Conservation (phyloP, 2,888 invertebrate genomes). For the Helicoverpa assulta region DNA sequence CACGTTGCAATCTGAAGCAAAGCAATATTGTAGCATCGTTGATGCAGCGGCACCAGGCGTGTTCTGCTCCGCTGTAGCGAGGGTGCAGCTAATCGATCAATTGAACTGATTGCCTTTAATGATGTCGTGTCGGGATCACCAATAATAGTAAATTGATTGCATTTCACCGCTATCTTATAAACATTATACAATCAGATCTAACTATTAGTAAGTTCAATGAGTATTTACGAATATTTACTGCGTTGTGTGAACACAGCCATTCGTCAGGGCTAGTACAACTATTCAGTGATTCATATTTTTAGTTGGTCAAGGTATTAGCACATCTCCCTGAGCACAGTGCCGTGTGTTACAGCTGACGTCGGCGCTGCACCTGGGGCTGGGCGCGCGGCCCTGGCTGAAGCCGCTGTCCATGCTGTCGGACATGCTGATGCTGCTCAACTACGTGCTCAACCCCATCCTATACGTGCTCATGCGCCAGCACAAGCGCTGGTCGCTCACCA, state of each 20-base stretch:
- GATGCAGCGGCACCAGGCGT: not conserved
- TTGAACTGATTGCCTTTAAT: constrained; percentile 60
- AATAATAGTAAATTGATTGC: constrained; percentile 35
- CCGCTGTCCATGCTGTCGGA: constrained; percentile 91
- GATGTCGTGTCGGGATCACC: constrained; percentile 48
- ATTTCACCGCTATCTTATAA: not conserved
- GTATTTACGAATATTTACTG: no score
- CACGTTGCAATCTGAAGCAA: not conserved
- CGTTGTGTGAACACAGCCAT: no score
- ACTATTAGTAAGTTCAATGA: no score
- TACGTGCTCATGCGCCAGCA: constrained; percentile 93
- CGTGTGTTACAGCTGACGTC: constrained; percentile 81
- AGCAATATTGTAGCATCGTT: constrained; percentile 1
- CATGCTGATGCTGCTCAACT: constrained; percentile 94
- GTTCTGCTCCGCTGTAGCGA: not conserved
- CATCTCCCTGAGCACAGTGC: no score
- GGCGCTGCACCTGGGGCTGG: constrained; percentile 87
- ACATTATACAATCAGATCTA: not conserved
- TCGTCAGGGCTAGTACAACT: no score
- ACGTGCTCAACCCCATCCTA: constrained; percentile 95
- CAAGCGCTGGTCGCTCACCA: constrained; percentile 67
- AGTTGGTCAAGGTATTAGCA: no score
- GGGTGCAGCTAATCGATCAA: constrained; percentile 53
- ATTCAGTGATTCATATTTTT: no score
- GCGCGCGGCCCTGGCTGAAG: constrained; percentile 76